phyloP scores from a whole-genome alignment of 1,140 invertebrate genomes.

The Aphis gossypii region DNA sequence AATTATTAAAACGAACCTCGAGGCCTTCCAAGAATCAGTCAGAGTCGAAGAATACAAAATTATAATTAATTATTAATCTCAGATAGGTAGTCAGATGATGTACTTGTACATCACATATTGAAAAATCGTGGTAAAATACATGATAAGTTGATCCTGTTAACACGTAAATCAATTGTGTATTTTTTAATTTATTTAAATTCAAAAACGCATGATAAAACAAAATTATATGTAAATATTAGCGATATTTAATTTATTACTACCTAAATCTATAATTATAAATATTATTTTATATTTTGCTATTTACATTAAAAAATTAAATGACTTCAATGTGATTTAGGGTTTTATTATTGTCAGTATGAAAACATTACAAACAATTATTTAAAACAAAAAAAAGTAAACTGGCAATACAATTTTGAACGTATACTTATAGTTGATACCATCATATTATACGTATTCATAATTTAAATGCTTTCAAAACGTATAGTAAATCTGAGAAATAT shows the following conservation, averaged over 20 bases:
- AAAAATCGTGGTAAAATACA: background rate
- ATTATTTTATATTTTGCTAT: background rate
- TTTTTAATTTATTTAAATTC: background rate
- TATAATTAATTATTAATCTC: background rate
- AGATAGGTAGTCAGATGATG: no score
- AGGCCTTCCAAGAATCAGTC: background rate
- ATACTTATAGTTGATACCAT: background rate
- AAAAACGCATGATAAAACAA: background rate
- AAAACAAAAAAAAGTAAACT: background rate
- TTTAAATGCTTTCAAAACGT: background rate
- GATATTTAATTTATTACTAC: background rate
- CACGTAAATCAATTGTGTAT: background rate
- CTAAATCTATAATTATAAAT: background rate
- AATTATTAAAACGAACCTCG: constrained; percentile 11
- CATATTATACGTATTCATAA: background rate
- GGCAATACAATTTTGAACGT: background rate
- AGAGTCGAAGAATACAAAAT: background rate
- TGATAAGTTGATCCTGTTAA: background rate
- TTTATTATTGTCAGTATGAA: background rate
- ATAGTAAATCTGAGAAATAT: background rate
- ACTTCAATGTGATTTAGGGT: background rate
- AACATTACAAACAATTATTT: background rate
- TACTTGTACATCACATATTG: background rate
- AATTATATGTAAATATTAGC: background rate
- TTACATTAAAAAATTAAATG: background rate